Evolutionary conservation across 2,888 invertebrate genomes (phyloP).

Genomic region (Synergus laeviventris): DNA sequence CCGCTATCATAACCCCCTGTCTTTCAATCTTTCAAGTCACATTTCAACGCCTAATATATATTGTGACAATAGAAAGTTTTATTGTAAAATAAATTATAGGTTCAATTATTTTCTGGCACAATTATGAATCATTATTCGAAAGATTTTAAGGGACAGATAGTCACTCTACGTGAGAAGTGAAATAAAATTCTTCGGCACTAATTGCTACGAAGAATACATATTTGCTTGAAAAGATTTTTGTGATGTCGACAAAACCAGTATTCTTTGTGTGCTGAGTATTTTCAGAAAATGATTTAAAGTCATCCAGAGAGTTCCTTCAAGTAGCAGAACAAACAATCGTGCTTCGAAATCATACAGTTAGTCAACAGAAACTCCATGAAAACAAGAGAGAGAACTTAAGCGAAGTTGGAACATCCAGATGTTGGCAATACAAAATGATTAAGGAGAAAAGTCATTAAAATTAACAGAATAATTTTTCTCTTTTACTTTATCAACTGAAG

Average conservation of each 20-base stretch:
- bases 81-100: neutral
- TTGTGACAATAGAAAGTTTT: neutral
- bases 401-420: neutral
- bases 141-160: too few species aligned
- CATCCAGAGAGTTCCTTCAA: conserved; percentile 1
- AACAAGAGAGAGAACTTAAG: neutral
- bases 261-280: conserved; percentile 5
- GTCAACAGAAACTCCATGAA: conserved; percentile 14
- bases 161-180: neutral
- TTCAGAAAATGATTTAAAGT: conserved; percentile 9
- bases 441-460: neutral
- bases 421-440: neutral
- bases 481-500: too few species aligned
- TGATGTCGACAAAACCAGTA: conserved; percentile 19
- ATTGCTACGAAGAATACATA: conserved; percentile 10
- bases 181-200: conserved; percentile 7
- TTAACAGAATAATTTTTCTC: neutral
- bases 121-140: neutral
- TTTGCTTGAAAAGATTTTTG: conserved; percentile 21
- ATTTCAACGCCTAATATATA: conserved; percentile 11
- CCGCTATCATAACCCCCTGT: neutral
- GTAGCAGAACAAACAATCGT: conserved; percentile 16
- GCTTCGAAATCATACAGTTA: conserved; percentile 13
- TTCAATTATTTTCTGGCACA: neutral
- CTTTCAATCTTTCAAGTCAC: neutral